Conservation (phyloP, 2,888 invertebrate species). For the Polydrusus pterygomalis region DNA sequence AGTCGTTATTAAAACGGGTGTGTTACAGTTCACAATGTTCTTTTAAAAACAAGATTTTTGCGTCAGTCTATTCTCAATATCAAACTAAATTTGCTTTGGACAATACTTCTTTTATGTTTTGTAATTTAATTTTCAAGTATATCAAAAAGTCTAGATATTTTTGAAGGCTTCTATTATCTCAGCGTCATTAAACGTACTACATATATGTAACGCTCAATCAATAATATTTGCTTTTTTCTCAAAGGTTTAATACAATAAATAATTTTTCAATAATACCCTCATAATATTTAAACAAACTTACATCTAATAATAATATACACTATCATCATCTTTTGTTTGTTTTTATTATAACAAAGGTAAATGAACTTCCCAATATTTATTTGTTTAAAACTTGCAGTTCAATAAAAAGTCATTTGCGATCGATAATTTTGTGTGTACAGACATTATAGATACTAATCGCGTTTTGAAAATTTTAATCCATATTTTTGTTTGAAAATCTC, state of each 20-base stretch:
- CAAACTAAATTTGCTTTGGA: not conserved
- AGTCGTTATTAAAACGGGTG: too few relatives aligned
- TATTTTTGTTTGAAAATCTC: conserved; percentile 13
- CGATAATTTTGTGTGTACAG: conserved; percentile 45
- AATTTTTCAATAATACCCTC: conserved; percentile 45
- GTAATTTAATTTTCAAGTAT: too few relatives aligned
- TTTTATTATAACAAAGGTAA: conserved; percentile 47
- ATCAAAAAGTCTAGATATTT: not conserved
- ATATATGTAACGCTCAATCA: conserved; percentile 21
- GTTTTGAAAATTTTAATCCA: conserved; percentile 42
- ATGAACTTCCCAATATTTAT: conserved; percentile 49
- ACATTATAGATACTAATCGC: conserved; percentile 40
- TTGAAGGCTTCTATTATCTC: not conserved
- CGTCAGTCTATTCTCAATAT: not conserved
- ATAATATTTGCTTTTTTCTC: conserved; percentile 36
- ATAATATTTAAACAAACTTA: conserved; percentile 51
- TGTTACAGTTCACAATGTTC: too few relatives aligned
- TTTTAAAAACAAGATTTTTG: too few relatives aligned
- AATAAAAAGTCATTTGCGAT: conserved; percentile 42
- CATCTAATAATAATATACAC: conserved; percentile 37
- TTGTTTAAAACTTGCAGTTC: conserved; percentile 45
- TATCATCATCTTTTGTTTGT: conserved; percentile 43
- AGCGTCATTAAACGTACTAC: not conserved
- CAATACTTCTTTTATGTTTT: too few relatives aligned
- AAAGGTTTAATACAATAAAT: conserved; percentile 36